Evolutionary conservation across 2,888 invertebrate genomes (phyloP).

Genomic region (Tridacna crocea): DNA sequence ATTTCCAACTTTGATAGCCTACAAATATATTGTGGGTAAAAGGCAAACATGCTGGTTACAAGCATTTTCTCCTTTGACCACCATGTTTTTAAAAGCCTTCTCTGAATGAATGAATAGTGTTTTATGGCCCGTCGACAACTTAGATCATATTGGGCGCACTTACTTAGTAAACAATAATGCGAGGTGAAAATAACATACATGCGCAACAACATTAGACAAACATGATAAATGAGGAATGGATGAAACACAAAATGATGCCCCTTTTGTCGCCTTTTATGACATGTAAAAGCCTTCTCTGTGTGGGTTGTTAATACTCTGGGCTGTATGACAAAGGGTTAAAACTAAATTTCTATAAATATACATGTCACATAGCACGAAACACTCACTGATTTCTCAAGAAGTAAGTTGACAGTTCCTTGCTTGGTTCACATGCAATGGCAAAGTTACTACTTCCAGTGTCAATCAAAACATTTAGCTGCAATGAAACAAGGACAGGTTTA

Average conservation of each 20-base stretch:
- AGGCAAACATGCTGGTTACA: background rate
- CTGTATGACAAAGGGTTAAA: background rate
- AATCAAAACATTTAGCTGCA: slow-evolving; percentile 87
- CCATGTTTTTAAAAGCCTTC: background rate
- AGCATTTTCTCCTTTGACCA: background rate
- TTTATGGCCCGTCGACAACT: too few relatives aligned
- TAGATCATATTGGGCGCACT: too few relatives aligned
- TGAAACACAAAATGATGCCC: too few relatives aligned
- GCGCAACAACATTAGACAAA: too few relatives aligned
- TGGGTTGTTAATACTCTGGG: background rate
- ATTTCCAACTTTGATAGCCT: background rate
- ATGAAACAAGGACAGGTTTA: background rate
- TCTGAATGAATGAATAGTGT: too few relatives aligned
- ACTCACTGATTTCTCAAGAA: slow-evolving; percentile 80
- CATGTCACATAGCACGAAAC: background rate
- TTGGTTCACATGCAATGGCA: slow-evolving; percentile 87
- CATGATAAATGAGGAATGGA: too few relatives aligned
- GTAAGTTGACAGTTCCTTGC: slow-evolving; percentile 84
- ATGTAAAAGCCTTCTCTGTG: background rate
- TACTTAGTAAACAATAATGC: too few relatives aligned
- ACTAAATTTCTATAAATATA: too few relatives aligned
- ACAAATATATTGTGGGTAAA: background rate
- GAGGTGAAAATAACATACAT: too few relatives aligned
- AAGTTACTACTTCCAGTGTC: slow-evolving; percentile 89
- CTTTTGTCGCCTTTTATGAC: too few relatives aligned